phyloP scores from a whole-genome alignment of 1,140 invertebrate genomes.

The Belonocnema kinseyi region DNA sequence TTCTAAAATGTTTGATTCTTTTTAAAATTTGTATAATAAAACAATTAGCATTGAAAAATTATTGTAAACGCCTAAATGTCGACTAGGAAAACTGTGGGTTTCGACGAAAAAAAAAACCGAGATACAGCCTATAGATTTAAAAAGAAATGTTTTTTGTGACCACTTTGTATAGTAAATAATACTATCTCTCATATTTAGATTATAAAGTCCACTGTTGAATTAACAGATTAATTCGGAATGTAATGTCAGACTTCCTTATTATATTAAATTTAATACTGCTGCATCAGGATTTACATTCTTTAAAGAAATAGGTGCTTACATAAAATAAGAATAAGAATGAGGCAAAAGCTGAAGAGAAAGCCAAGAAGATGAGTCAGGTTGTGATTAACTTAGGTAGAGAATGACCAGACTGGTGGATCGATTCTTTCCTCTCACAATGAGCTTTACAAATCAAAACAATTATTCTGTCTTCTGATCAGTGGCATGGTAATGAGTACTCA shows the following conservation, averaged over 20 bases:
- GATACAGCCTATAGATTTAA: no score
- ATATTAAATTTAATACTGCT: constrained; percentile 23
- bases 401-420: constrained; percentile 53
- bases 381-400: constrained; percentile 56
- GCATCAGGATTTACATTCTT: constrained; percentile 21
- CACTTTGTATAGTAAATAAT: no score
- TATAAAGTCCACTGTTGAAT: no score
- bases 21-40: no score
- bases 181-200: no score
- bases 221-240: no score
- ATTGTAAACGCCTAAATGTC: no score
- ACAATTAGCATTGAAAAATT: no score
- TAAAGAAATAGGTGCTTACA: constrained; percentile 7
- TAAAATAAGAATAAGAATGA: background rate
- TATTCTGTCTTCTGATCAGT: constrained; percentile 53
- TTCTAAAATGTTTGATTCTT: no score
- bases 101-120: no score
- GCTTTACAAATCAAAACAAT: constrained; percentile 66
- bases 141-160: no score
- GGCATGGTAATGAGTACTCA: constrained; percentile 41
- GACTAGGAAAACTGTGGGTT: no score
- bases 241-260: background rate
- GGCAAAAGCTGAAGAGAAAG: constrained; percentile 41
- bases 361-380: constrained; percentile 47
- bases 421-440: constrained; percentile 48